phyloP scores from a whole-genome alignment of 1,140 invertebrate species.

The Brachystomella parvula region DNA sequence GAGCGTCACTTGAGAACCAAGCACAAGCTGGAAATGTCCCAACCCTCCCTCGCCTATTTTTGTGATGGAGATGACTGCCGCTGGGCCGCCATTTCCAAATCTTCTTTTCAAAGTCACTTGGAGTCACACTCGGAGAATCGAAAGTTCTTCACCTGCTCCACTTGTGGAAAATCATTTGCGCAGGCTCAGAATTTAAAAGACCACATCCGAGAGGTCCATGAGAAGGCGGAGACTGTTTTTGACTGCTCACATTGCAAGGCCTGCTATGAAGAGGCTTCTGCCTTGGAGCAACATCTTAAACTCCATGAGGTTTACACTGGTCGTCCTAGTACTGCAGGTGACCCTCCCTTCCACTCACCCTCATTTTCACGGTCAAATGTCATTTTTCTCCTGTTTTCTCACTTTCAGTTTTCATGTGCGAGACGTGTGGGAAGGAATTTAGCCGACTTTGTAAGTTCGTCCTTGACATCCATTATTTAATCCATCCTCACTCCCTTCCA shows the following conservation, averaged over 20 bases:
- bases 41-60: no score
- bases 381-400: neutral
- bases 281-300: neutral
- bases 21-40: no score
- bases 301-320: neutral
- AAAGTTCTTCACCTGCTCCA: neutral
- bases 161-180: neutral
- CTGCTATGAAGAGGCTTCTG: neutral
- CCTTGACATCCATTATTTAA: no score
- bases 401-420: neutral
- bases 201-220: neutral
- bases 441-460: no score
- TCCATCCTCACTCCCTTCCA: no score
- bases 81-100: neutral
- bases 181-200: neutral
- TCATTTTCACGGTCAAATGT: no score
- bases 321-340: neutral
- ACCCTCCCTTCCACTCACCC: no score
- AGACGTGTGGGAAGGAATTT: neutral
- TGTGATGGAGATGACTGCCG: neutral
- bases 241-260: neutral
- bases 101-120: neutral
- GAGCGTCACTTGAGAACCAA: no score
- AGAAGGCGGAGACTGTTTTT: neutral
- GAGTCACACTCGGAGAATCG: neutral